These are phyloP conservation scores for Drosophila orena DNA, from an alignment of 1,140 invertebrate genomes.

Conservation along the genomic window DNA sequence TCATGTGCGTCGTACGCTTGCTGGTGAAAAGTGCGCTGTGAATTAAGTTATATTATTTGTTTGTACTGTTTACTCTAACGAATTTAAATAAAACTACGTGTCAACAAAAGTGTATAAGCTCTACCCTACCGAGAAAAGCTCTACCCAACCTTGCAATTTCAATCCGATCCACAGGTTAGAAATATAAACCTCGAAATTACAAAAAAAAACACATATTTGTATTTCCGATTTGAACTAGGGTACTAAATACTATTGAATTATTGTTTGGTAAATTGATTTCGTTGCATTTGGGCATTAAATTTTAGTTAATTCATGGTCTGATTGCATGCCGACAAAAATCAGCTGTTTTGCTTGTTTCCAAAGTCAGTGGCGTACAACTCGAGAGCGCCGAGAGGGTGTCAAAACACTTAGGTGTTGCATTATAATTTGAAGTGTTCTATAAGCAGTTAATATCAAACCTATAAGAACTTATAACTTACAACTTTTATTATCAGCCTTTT, in stretches of 20 bases:
- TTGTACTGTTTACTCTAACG: background rate
- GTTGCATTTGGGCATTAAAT: background rate
- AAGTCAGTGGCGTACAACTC: background rate
- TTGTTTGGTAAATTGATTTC: background rate
- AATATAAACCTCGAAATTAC: background rate
- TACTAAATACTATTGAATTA: background rate
- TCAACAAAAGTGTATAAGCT: background rate
- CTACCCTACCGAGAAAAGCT: background rate
- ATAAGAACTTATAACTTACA: too few species aligned
- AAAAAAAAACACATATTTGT: background rate
- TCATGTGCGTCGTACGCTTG: conserved; percentile 36
- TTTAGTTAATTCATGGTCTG: background rate
- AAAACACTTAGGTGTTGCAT: background rate
- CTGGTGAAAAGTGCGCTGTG: conserved; percentile 78
- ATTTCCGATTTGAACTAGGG: background rate
- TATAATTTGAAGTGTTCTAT: too few species aligned
- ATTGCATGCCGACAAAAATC: conserved; percentile 14
- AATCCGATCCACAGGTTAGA: background rate
- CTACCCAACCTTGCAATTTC: background rate
- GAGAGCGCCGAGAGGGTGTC: background rate
- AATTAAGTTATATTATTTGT: conserved; percentile 7
- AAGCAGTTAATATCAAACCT: too few species aligned
- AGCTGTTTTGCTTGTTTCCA: conserved; percentile 39
- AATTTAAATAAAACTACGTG: too few species aligned
- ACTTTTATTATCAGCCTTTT: too few species aligned